These are phyloP conservation scores for Pangasius djambal DNA, from an alignment of 2,797 vertebrate species.

Conservation along the genomic window DNA sequence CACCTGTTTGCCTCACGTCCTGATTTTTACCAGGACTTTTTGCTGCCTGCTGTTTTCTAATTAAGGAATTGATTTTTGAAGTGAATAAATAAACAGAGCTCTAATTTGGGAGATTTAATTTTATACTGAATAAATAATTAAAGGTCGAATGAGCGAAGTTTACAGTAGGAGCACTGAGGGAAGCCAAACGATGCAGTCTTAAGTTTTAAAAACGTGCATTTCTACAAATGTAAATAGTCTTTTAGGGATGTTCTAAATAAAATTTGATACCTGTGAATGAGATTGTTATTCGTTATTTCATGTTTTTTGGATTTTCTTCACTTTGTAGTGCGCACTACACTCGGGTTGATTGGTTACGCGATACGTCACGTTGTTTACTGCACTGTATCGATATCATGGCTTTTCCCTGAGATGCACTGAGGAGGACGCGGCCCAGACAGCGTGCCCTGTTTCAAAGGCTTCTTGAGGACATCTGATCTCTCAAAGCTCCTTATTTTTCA, in stretches of 20 bases:
- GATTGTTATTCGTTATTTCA: slow-evolving; percentile 46
- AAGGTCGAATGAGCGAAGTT: slow-evolving; percentile 67
- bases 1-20: slow-evolving; percentile 60
- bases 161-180: slow-evolving; percentile 66
- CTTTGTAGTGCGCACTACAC: not conserved
- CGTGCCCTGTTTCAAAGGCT: not conserved
- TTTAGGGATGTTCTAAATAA: slow-evolving; percentile 95
- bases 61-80: slow-evolving; percentile 64
- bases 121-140: slow-evolving; percentile 83
- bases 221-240: slow-evolving; percentile 89
- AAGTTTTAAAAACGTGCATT: slow-evolving; percentile 82
- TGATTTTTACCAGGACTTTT: slow-evolving; percentile 59
- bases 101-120: slow-evolving; percentile 81
- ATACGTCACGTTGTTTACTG: not conserved
- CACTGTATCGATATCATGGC: not conserved
- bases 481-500: not conserved
- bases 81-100: slow-evolving; percentile 50
- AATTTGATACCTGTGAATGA: slow-evolving; percentile 82
- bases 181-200: slow-evolving; percentile 72
- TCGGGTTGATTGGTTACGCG: not conserved
- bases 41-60: slow-evolving; percentile 61
- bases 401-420: not conserved
- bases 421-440: too few species aligned
- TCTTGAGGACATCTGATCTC: not conserved
- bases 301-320: slow-evolving; percentile 23